Evolutionary conservation across 1,140 invertebrate genomes (phyloP).

Genomic region (Bombus impatiens): DNA sequence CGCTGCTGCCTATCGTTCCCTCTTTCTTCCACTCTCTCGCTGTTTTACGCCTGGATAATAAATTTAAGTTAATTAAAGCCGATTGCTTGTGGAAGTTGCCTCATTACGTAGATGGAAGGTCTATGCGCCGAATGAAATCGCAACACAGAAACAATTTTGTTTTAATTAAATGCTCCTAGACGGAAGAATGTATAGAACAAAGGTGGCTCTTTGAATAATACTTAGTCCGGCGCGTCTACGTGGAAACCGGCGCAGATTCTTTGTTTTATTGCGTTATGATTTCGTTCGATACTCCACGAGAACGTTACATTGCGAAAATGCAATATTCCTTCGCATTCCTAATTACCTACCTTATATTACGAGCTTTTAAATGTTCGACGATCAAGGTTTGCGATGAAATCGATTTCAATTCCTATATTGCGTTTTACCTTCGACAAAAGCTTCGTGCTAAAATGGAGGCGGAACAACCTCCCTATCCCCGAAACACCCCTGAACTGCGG

Average conservation of each 20-base stretch:
- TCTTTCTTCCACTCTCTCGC: neutral
- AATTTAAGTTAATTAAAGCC: slow-evolving; percentile 67
- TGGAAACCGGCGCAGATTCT: neutral
- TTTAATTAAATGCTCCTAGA: slow-evolving; percentile 56
- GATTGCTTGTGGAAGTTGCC: slow-evolving; percentile 57
- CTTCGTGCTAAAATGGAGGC: neutral
- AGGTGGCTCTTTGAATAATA: neutral
- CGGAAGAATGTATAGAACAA: slow-evolving; percentile 10
- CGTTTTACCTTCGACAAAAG: neutral
- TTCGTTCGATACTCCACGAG: neutral
- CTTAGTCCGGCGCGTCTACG: neutral
- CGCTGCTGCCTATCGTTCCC: too few relatives aligned
- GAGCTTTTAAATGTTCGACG: neutral
- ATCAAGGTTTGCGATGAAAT: neutral
- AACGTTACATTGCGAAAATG: neutral
- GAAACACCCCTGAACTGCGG: neutral
- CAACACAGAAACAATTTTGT: slow-evolving; percentile 58
- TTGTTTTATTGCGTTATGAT: neutral
- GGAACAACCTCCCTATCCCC: neutral
- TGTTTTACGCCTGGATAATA: slow-evolving; percentile 52
- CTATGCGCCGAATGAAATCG: slow-evolving; percentile 57
- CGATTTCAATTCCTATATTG: neutral
- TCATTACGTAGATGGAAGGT: slow-evolving; percentile 54
- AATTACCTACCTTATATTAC: too few relatives aligned
- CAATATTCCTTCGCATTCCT: neutral